phyloP scores from a whole-genome alignment of 2,113 vertebrate species.

The Hemichromis elongatus region DNA sequence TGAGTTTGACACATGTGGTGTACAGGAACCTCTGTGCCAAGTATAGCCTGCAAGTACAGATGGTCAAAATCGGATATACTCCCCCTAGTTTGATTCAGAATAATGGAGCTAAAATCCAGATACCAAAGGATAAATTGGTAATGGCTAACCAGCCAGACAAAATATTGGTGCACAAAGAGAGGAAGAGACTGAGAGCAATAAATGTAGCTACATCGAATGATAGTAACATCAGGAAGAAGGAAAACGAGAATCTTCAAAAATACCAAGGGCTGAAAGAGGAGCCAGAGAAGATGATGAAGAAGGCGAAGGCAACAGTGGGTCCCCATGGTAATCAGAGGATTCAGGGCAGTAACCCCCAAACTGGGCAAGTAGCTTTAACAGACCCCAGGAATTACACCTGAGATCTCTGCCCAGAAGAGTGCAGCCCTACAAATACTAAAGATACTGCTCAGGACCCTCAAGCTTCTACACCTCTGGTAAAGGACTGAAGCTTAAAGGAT shows the following conservation, averaged over 20 bases:
- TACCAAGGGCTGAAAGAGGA: too few species aligned
- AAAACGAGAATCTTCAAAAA: too few species aligned
- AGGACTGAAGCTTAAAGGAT: background rate
- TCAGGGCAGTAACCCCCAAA: background rate
- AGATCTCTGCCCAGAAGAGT: background rate
- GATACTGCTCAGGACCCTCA: background rate
- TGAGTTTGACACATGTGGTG: too few species aligned
- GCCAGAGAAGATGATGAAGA: background rate
- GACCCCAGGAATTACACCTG: background rate
- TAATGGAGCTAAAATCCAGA: background rate
- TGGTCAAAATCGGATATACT: background rate
- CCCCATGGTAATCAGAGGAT: background rate
- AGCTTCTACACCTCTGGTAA: accelerated
- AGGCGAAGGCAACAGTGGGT: background rate
- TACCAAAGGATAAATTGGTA: background rate
- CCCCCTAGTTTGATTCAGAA: background rate
- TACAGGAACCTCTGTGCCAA: background rate
- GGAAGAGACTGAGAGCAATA: background rate
- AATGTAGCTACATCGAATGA: background rate
- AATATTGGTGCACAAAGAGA: background rate
- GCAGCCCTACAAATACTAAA: background rate
- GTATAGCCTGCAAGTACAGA: background rate
- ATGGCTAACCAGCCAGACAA: background rate
- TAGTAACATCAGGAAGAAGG: background rate
- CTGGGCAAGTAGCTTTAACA: background rate